A percentile compares a stretch with the other conserved stretches of the same genome.
Conservation (phyloP, 2,888 invertebrate species). For the Alitta virens region DNA sequence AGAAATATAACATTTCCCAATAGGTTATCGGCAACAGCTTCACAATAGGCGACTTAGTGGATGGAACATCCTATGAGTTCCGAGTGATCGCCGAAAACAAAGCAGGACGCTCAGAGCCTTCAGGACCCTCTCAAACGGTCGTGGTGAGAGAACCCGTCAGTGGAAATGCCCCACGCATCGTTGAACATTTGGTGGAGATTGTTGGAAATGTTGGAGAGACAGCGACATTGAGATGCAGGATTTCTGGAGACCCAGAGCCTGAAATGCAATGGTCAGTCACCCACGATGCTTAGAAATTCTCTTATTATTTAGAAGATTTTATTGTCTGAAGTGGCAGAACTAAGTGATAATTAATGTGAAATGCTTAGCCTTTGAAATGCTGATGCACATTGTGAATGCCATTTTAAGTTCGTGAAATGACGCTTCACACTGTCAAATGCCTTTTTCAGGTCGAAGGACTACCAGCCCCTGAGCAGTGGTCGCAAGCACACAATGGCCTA, state of each 20-base stretch:
- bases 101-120: slow-evolving; percentile 63
- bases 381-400: no score
- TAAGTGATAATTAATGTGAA: no score
- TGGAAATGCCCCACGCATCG: slow-evolving; percentile 26
- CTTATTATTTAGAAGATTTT: no score
- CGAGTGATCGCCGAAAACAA: slow-evolving; percentile 56
- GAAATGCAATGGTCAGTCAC: slow-evolving; percentile 47
- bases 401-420: no score
- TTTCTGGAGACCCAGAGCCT: slow-evolving; percentile 50
- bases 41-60: slow-evolving; percentile 41
- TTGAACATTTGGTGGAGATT: slow-evolving; percentile 48
- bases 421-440: no score
- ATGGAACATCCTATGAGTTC: slow-evolving; percentile 49
- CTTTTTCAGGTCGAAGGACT: slow-evolving; percentile 30
- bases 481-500: slow-evolving; percentile 40
- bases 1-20: no score
- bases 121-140: slow-evolving; percentile 22
- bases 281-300: no score
- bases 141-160: slow-evolving; percentile 21
- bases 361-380: no score
- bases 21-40: slow-evolving; percentile 25
- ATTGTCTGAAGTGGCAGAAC: no score
- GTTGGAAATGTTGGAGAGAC: slow-evolving; percentile 42
- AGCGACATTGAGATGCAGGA: slow-evolving; percentile 47
- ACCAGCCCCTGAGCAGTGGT: slow-evolving; percentile 27